Conservation (phyloP, 2,113 vertebrate species). For the Serilophus lunatus region DNA sequence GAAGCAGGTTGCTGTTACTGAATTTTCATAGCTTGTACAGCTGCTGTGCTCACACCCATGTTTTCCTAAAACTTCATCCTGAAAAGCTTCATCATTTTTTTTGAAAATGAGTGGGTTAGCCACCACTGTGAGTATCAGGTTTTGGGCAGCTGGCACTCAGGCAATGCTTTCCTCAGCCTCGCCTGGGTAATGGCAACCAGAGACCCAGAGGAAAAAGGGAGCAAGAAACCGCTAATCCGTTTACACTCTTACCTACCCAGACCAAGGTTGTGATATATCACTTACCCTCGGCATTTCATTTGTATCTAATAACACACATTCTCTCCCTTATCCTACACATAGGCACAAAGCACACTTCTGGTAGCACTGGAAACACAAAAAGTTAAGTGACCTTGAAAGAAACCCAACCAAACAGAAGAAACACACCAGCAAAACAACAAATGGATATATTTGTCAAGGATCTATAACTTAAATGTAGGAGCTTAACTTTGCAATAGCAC, state of each 20-base stretch:
- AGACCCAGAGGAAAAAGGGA: not conserved
- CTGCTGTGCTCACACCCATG: not conserved
- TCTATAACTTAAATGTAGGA: not conserved
- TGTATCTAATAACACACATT: not conserved
- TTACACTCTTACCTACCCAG: not conserved
- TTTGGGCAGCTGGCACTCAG: conserved; percentile 43
- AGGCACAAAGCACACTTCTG: not conserved
- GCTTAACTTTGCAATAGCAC: not conserved
- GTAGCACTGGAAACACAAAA: not conserved
- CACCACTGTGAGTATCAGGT: not conserved
- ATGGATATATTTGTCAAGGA: not conserved
- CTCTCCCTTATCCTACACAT: not conserved
- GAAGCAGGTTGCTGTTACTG: not conserved
- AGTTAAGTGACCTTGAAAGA: not conserved
- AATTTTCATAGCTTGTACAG: not conserved
- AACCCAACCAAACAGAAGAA: not conserved
- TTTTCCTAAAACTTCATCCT: conserved; percentile 1
- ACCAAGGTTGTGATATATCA: not conserved
- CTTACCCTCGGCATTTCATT: not conserved
- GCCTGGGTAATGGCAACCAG: not conserved
- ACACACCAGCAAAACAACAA: not conserved
- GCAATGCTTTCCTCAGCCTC: not conserved
- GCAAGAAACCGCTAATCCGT: not conserved
- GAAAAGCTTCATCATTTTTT: not conserved
- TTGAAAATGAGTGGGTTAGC: not conserved